These are phyloP conservation scores for Campodea augens DNA, from an alignment of 1,140 invertebrate species.

Conservation along the genomic window DNA sequence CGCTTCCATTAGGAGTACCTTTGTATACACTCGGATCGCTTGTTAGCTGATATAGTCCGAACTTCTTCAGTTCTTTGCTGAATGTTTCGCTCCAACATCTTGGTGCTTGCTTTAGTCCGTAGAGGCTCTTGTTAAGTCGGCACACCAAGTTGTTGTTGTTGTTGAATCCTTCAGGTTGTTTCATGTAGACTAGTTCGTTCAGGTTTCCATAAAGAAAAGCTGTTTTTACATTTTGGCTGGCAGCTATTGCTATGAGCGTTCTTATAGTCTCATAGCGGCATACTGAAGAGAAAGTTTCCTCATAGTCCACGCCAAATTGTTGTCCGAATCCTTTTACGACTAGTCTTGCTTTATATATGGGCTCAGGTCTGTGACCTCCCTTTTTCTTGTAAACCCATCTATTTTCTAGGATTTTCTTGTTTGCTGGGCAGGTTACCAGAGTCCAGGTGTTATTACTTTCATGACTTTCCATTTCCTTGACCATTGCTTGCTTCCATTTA, in stretches of 20 bases:
- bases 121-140: conserved; percentile 8
- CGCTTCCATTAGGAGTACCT: too few species aligned
- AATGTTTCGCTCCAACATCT: conserved; percentile 9
- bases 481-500: too few species aligned
- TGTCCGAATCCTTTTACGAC: conserved; percentile 14
- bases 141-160: background rate
- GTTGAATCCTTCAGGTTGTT: conserved; percentile 12
- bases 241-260: conserved; percentile 14
- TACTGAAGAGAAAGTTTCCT: conserved; percentile 15
- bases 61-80: conserved; percentile 5
- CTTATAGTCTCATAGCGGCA: conserved; percentile 12
- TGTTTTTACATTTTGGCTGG: conserved; percentile 12
- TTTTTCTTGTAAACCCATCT: too few species aligned
- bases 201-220: conserved; percentile 17
- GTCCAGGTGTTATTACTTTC: too few species aligned
- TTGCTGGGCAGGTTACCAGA: too few species aligned
- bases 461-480: too few species aligned
- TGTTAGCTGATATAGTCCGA: too few species aligned
- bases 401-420: too few species aligned
- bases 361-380: too few species aligned
- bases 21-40: too few species aligned
- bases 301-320: conserved; percentile 13
- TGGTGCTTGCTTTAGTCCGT: conserved; percentile 9
- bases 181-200: conserved; percentile 15
- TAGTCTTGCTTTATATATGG: too few species aligned